Percentiles rank a stretch among this genome's conserved stretches.
Conservation (phyloP, 2,888 invertebrate genomes). For the Quadroppia sp. region DNA sequence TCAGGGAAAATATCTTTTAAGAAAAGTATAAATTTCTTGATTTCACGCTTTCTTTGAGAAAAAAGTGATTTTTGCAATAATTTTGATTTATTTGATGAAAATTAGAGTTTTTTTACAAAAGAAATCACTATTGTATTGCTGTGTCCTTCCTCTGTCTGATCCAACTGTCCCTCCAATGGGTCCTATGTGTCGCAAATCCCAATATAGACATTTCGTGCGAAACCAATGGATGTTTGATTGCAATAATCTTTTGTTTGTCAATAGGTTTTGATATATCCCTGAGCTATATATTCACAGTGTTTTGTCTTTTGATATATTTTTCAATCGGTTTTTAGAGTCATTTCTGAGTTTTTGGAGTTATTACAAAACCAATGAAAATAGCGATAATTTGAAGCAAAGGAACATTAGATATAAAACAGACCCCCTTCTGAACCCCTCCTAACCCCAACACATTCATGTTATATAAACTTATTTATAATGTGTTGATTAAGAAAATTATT, state of each 20-base stretch:
- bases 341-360: neutral
- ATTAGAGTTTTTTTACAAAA: too few relatives aligned
- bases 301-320: conserved; percentile 30
- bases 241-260: conserved; percentile 11
- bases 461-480: neutral
- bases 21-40: too few relatives aligned
- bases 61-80: too few relatives aligned
- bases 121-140: too few relatives aligned
- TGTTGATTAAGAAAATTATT: conserved; percentile 24
- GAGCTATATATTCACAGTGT: conserved; percentile 5
- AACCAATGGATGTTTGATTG: conserved; percentile 11
- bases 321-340: neutral
- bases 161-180: too few relatives aligned
- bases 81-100: too few relatives aligned
- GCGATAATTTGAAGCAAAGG: neutral
- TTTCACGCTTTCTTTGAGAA: too few relatives aligned
- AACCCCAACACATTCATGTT: too few relatives aligned
- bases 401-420: neutral
- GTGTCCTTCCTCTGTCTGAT: too few relatives aligned
- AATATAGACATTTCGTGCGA: conserved; percentile 10
- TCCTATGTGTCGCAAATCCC: too few relatives aligned
- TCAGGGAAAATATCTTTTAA: too few relatives aligned
- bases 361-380: conserved; percentile 17
- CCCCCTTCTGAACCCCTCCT: neutral
- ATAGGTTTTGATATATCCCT: neutral